Evolutionary conservation across 2,797 vertebrate genomes (phyloP), one percentile per base, ranked within the genome.

Genomic region (Australoheros facetus): DNA sequence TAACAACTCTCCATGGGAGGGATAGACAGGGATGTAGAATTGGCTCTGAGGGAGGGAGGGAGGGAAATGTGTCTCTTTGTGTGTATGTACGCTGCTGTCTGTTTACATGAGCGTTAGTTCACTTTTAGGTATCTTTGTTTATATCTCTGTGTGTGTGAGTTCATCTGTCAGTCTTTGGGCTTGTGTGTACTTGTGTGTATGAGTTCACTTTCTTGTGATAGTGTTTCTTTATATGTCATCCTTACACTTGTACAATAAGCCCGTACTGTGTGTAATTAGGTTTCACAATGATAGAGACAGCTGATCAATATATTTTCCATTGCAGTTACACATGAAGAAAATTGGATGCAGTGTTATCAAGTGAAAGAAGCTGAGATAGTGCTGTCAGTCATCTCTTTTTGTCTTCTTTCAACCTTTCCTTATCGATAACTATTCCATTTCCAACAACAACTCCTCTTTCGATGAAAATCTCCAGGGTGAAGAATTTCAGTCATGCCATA

Each of bases 1-100:
- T 93, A 94, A 91, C 91, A 94, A 89, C 30, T 88, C 93, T 92
- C 93, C 71, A 82, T 85, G 92, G 92, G 90, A 92, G 87, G 88
- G 80, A 88, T 8, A 88, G 88, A 88, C 85, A 87, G 83, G 76
- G 78, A 86, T 85, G 85, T 45, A 54, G 88, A 86, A 87, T 75
- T 82, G 87, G 85, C 88, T 92, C 85, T 78, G 85, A 86, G 87
- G 88, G 88, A 87, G 79, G 88, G 88, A 87, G 79, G 77, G 77
- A 58, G 73, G 62, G 57, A 64, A 76, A 21, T 59, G 39, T 48
- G 28, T 23, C 56, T 28, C 32, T 21, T 42, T 16, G 56, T 19
- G 64, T 51, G 66, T 56, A 34, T 16, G 64, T 9, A 28, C 73
- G 76, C 48, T 37, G 4, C 56, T 32, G 53, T 81, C 39, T 79